Evolutionary conservation across 2,797 vertebrate genomes (phyloP).

Genomic region (Apogon talboti): DNA sequence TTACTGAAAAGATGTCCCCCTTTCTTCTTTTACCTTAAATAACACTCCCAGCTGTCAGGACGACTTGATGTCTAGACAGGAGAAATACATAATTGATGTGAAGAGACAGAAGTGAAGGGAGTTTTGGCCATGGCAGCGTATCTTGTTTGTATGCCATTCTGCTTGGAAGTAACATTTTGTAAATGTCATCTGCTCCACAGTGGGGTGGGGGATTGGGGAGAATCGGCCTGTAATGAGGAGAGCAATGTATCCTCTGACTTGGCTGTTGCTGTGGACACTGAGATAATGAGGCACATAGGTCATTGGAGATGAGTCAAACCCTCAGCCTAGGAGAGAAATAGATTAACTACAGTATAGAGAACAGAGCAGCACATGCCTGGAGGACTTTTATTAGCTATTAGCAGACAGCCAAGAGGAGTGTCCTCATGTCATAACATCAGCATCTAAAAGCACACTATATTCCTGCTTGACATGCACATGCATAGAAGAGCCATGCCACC

Average conservation of each 20-base stretch:
- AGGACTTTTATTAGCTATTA: conserved; percentile 89
- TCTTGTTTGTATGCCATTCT: conserved; percentile 83
- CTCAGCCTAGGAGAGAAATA: conserved; percentile 94
- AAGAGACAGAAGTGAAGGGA: conserved; percentile 83
- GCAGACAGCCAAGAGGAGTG: conserved; percentile 71
- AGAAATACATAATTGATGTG: conserved; percentile 86
- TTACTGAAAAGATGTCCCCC: conserved; percentile 83
- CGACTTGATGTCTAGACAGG: conserved; percentile 82
- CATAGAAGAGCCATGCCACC: conserved; percentile 37
- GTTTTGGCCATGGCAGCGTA: conserved; percentile 79
- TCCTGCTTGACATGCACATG: conserved; percentile 53
- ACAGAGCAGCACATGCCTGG: conserved; percentile 90
- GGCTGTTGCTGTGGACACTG: conserved; percentile 96
- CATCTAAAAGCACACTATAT: conserved; percentile 66
- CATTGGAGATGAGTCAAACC: conserved; percentile 98
- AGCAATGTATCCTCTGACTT: conserved; percentile 92
- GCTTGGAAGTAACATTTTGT: conserved; percentile 85
- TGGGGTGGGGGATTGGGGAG: conserved; percentile 75
- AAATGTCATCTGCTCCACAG: conserved; percentile 84
- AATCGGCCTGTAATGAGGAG: conserved; percentile 81
- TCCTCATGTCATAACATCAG: conserved; percentile 76
- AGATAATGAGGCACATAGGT: conserved; percentile 99
- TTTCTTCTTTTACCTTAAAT: conserved; percentile 85
- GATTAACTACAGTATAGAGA: conserved; percentile 92
- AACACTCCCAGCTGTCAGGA: conserved; percentile 84